Evolutionary conservation across 2,797 vertebrate genomes (phyloP), one percentile per base, ranked within the genome.

Genomic region (Lutjanus argentimaculatus): DNA sequence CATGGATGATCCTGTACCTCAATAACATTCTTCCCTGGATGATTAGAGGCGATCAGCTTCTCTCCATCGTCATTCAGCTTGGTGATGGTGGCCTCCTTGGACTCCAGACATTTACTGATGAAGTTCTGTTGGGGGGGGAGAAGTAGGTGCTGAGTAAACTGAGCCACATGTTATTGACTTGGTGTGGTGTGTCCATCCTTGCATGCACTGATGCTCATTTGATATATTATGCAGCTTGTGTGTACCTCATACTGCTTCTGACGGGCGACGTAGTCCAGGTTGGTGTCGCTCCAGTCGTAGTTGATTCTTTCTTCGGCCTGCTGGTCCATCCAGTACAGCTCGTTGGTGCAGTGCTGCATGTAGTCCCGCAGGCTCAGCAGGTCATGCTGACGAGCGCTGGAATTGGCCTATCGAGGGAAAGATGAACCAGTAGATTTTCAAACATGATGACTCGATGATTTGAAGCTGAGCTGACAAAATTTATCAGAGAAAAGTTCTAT

Each of bases 251-350:
- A 99, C 92, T 99, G 98, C 89, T 96, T 97, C 82, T 97, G 96
- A 74, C 98, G 97, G 73, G 97, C 96, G 0, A 97, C 97, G 86
- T 98, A 98, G 94, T 99, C 97, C 16, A 97, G 95, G 95, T 99
- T 99, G 85, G 92, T 90, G 81, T 99, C 97, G 0, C 98, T 99
- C 98, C 98, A 99, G 95, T 99, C 98, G 0, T 98, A 99, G 79
- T 94, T 95, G 87, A 96, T 88, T 84, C 98, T 96, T 90, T 97
- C 98, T 22, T 96, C 96, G 0, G 97, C 97, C 93, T 99, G 98
- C 94, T 99, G 98, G 92, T 99, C 98, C 95, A 99, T 96, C 98
- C 98, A 99, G 95, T 98, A 99, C 42, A 99, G 96, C 95, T 99
- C 98, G 11, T 99, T 99, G 92, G 98, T 99, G 95, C 98, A 99